phyloP scores from a whole-genome alignment of 2,797 vertebrate genomes.

The Megalops cyprinoides region DNA sequence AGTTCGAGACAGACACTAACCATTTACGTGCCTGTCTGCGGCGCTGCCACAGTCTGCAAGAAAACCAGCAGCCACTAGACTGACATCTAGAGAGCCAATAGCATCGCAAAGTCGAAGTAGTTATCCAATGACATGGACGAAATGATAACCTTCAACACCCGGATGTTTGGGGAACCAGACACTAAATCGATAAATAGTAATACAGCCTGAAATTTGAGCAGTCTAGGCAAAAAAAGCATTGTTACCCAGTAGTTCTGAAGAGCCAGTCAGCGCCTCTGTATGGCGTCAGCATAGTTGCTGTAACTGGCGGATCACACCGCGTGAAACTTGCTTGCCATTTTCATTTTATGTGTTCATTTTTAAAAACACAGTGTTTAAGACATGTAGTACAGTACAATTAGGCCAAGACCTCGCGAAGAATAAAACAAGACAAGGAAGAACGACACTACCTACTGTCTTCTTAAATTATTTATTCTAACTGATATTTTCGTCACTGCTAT shows the following conservation, averaged over 20 bases:
- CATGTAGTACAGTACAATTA: no score
- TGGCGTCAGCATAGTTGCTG: neutral
- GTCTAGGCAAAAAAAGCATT: conserved; percentile 26
- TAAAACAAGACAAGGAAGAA: no score
- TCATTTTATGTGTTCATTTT: neutral
- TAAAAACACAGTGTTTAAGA: no score
- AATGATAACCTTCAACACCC: conserved; percentile 44
- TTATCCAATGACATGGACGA: conserved; percentile 58
- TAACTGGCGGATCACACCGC: neutral
- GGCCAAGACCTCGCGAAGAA: no score
- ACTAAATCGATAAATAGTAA: conserved; percentile 27
- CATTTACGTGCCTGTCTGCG: conserved; percentile 72
- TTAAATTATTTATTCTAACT: no score
- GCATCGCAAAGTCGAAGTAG: conserved; percentile 17
- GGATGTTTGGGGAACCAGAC: conserved; percentile 60
- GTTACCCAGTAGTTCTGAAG: neutral
- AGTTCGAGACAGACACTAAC: conserved; percentile 79
- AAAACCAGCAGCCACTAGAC: conserved; percentile 60
- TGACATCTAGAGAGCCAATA: conserved; percentile 68
- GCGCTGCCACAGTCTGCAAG: conserved; percentile 77
- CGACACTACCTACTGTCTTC: no score
- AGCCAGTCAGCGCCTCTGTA: neutral
- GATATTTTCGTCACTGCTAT: neutral
- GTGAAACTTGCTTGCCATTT: neutral
- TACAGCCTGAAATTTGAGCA: conserved; percentile 23